A percentile compares a stretch with the other conserved stretches of the same genome.
phyloP scores from a whole-genome alignment of 2,888 invertebrate genomes.

The Incurvaria masculella region DNA sequence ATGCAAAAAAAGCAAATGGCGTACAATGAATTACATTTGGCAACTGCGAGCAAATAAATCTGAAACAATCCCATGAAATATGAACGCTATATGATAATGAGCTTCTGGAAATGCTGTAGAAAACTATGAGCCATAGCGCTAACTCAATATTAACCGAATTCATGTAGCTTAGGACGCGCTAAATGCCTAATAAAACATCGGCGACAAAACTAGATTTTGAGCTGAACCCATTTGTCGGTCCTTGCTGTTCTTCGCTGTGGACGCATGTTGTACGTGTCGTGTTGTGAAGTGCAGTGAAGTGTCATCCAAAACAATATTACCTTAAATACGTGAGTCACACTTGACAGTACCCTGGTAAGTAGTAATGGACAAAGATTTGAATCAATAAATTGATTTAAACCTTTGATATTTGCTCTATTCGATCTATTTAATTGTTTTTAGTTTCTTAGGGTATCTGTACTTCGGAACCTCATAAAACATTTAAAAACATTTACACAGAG shows the following conservation, averaged over 20 bases:
- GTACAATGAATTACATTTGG: slow-evolving; percentile 46
- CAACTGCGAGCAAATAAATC: slow-evolving; percentile 45
- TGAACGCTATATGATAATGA: slow-evolving; percentile 57
- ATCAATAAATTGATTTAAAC: too few relatives aligned
- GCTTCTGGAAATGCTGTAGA: slow-evolving; percentile 51
- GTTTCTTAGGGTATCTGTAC: too few relatives aligned
- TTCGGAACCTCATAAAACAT: too few relatives aligned
- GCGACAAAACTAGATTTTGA: not conserved
- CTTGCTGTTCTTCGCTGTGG: too few relatives aligned
- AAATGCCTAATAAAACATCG: not conserved
- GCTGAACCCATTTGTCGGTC: too few relatives aligned
- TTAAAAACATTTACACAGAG: too few relatives aligned
- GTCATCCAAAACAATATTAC: too few relatives aligned
- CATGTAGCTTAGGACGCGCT: slow-evolving; percentile 3
- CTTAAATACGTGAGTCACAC: too few relatives aligned
- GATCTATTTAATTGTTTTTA: too few relatives aligned
- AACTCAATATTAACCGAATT: slow-evolving; percentile 5
- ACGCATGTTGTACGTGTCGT: not conserved
- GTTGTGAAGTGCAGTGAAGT: not conserved
- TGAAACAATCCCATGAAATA: slow-evolving; percentile 59
- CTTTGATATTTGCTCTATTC: too few relatives aligned
- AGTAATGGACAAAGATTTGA: too few relatives aligned
- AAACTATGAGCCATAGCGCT: slow-evolving; percentile 6
- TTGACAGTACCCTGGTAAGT: too few relatives aligned
- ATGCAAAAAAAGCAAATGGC: slow-evolving; percentile 50